These are phyloP conservation scores for Cyanoramphus novaezelandiae DNA, from an alignment of 2,113 vertebrate genomes.

Conservation along the genomic window DNA sequence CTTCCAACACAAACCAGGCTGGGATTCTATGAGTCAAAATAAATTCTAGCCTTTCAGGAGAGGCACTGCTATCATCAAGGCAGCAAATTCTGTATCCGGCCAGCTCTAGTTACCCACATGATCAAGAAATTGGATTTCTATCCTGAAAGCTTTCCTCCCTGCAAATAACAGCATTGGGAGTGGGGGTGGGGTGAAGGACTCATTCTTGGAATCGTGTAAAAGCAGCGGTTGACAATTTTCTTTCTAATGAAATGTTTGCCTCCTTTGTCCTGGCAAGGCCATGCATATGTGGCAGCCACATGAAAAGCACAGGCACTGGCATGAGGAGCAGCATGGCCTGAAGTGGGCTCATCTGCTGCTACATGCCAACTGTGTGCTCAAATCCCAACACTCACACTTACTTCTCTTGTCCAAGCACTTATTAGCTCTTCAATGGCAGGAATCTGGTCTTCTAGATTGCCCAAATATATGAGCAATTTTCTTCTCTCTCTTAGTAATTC, in stretches of 20 bases:
- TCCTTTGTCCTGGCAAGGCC: neutral
- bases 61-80: neutral
- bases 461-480: neutral
- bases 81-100: neutral
- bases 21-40: neutral
- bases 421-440: neutral
- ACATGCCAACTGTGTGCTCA: neutral
- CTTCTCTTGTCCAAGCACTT: neutral
- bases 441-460: neutral
- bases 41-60: neutral
- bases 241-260: constrained; percentile 26
- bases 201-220: neutral
- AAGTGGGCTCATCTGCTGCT: constrained; percentile 1
- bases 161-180: neutral
- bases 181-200: neutral
- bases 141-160: neutral
- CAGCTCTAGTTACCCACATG: neutral
- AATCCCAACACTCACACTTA: neutral
- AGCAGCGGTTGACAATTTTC: neutral
- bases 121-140: neutral
- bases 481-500: neutral
- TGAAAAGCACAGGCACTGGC: constrained; percentile 27
- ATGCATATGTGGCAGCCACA: constrained; percentile 48
- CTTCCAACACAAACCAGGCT: neutral
- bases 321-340: neutral